Conservation (phyloP, 2,797 vertebrate species). For the Amblyraja radiata region DNA sequence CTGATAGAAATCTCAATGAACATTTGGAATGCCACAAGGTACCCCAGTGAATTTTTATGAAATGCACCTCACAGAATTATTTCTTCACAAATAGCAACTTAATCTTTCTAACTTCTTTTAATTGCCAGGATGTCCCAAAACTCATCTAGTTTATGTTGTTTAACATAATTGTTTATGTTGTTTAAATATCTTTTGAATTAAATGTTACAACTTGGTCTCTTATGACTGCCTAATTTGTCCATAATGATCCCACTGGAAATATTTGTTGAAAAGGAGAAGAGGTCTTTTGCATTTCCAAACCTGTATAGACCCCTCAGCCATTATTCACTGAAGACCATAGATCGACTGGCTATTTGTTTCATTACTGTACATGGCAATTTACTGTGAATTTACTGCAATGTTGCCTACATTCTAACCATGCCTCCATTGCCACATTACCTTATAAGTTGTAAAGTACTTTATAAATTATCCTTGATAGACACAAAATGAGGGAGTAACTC, state of each 20-base stretch:
- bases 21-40: neutral
- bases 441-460: neutral
- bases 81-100: neutral
- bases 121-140: neutral
- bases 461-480: too few relatives aligned
- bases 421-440: neutral
- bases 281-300: neutral
- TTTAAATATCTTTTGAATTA: neutral
- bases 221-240: too few relatives aligned
- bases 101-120: neutral
- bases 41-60: neutral
- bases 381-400: neutral
- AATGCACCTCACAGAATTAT: neutral
- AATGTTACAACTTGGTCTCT: neutral
- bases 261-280: neutral
- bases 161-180: neutral
- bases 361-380: neutral
- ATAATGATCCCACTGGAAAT: neutral
- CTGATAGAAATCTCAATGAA: neutral
- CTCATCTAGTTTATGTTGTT: neutral
- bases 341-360: neutral
- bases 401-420: neutral
- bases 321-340: neutral
- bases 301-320: neutral
- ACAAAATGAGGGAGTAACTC: too few relatives aligned